Base-by-base conservation (phyloP, 2,888 invertebrate species). In the Nomada lathburiana region DNA sequence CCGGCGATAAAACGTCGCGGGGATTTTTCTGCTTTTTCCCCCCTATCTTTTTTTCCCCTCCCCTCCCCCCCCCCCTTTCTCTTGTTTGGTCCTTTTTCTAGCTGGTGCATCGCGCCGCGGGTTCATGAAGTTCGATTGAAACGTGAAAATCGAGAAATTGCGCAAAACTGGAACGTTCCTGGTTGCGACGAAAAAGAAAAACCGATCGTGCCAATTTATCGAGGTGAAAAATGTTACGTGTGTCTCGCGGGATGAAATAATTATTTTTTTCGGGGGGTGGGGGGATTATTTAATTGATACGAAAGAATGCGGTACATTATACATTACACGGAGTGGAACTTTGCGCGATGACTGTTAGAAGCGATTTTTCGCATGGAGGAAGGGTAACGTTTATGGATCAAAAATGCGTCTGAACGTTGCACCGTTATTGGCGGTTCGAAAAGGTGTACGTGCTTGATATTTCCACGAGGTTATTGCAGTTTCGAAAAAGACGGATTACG, bases 1-100 rank as follows among this genome's bases (percentile, higher is more conserved):
- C 78, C 63, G 44, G 18, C 72, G 72, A 72, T 77, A 78, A 80
- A 80, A 77, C 72, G 72, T 63, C 67, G 55, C 44, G 13, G 16
- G 16, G 16, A 60, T 62, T 23, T 67, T 80, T 77, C 42, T 52
- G 13, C 50, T 52, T 60, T 47, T 36, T 63, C 2, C 16, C 11
- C 29, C 5, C 23, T 42, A 9, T 29, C 26, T 20, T 42, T 47
- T 1, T 1, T 1, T 23, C 23, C 16, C 10, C 29, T 7, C 18
- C 9, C 23, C 23, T 16, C 3, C 13, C 0, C 42, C 62, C 11
- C 62, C n/a, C 18, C 2, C 20, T 20, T 44, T 23, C 5, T 50
- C 44, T 2, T 50, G 11, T 70, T 16, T 3, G 2, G n/a, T 13
- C 4, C 44, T 53, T 72, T 55, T 52, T 47, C 47, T 29, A 36